phyloP scores from a whole-genome alignment of 2,113 vertebrate genomes.

The Grallaria varia region DNA sequence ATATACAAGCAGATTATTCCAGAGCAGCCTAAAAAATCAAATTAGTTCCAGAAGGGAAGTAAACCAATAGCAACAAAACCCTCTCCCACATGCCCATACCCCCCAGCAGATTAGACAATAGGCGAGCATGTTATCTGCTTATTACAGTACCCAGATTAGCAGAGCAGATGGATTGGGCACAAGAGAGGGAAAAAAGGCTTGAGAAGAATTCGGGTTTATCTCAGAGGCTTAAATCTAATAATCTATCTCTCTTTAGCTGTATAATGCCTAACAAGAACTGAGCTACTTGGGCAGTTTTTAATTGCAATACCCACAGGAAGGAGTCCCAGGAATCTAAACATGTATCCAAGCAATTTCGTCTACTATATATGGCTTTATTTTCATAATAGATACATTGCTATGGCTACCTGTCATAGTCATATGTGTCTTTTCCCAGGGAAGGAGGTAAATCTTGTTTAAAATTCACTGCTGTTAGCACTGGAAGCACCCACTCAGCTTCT shows the following conservation, averaged over 20 bases:
- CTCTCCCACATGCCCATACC: not conserved
- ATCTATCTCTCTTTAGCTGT: not conserved
- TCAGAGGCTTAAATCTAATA: not conserved
- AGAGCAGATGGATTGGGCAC: not conserved
- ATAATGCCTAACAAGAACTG: not conserved
- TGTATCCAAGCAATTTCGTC: not conserved
- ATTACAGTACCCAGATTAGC: not conserved
- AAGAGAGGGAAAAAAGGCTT: not conserved
- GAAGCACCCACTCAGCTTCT: not conserved
- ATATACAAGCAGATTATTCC: not conserved
- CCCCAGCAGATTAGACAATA: not conserved
- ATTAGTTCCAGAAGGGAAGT: not conserved
- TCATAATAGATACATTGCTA: not conserved
- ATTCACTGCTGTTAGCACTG: not conserved
- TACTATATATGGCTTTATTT: not conserved
- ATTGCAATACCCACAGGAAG: not conserved
- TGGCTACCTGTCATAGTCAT: not conserved
- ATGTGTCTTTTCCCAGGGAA: not conserved
- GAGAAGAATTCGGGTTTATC: not conserved
- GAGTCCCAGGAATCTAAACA: not conserved
- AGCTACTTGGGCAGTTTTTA: not conserved
- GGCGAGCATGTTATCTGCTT: not conserved
- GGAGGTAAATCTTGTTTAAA: not conserved
- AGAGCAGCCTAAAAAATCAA: not conserved
- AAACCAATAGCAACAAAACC: not conserved